phyloP scores from a whole-genome alignment of 2,113 vertebrate species.

The Columba janthina region DNA sequence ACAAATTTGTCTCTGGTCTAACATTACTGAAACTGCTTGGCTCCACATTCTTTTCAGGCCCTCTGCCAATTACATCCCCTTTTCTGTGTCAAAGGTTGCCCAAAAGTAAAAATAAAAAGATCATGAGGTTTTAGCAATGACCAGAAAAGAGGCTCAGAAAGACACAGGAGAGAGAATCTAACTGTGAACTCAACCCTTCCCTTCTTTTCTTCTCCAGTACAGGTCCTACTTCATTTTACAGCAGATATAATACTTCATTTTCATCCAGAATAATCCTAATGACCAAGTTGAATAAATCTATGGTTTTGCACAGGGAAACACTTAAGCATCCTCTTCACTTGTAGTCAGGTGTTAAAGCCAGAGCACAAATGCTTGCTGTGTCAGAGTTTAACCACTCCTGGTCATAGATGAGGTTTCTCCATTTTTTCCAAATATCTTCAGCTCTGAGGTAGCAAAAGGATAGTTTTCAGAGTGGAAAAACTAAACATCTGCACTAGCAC shows the following conservation, averaged over 20 bases:
- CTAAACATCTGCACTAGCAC: neutral
- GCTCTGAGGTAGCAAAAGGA: neutral
- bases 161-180: neutral
- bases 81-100: neutral
- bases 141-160: neutral
- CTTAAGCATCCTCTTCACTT: neutral
- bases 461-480: neutral
- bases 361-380: neutral
- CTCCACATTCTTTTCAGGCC: neutral
- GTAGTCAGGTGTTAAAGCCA: neutral
- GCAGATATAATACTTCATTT: neutral
- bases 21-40: neutral
- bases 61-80: neutral
- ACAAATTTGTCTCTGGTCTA: neutral
- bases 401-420: accelerated
- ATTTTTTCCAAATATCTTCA: neutral
- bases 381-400: neutral
- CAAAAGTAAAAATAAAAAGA: neutral
- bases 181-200: neutral
- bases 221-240: neutral
- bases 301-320: neutral
- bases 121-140: neutral
- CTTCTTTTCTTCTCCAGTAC: too few species aligned
- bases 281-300: neutral
- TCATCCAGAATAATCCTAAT: neutral